Evolutionary conservation across 2,113 vertebrate species (phyloP).

Genomic region (Alosa alosa): DNA sequence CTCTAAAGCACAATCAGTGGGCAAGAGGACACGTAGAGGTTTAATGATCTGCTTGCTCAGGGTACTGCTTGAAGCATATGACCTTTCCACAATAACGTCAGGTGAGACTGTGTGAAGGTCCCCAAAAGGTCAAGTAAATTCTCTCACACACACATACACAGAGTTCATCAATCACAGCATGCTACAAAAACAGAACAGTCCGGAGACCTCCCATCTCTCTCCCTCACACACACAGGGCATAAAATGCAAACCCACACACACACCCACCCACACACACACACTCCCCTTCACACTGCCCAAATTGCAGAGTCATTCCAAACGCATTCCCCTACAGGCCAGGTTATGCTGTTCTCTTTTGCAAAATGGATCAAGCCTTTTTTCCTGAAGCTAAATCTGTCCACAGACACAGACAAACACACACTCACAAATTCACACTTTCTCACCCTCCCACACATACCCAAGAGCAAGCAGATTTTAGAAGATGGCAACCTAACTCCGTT

Average conservation of each 20-base stretch:
- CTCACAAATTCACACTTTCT: neutral
- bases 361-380: neutral
- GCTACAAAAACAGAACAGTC: neutral
- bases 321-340: neutral
- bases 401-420: neutral
- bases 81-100: neutral
- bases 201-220: neutral
- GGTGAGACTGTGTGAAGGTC: neutral
- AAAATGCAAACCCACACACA: neutral
- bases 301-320: neutral
- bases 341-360: neutral
- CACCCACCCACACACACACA: neutral
- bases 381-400: neutral
- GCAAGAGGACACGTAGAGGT: neutral
- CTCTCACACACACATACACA: neutral
- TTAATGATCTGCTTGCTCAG: neutral
- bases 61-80: neutral
- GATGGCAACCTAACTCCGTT: neutral
- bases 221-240: neutral
- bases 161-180: neutral
- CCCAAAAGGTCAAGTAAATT: neutral
- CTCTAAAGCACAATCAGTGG: neutral
- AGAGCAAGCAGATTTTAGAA: neutral
- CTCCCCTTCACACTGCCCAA: neutral
- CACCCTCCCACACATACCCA: neutral